Evolutionary conservation across 2,888 invertebrate species (phyloP).

Genomic region (Leptinotarsa rubiginosa): DNA sequence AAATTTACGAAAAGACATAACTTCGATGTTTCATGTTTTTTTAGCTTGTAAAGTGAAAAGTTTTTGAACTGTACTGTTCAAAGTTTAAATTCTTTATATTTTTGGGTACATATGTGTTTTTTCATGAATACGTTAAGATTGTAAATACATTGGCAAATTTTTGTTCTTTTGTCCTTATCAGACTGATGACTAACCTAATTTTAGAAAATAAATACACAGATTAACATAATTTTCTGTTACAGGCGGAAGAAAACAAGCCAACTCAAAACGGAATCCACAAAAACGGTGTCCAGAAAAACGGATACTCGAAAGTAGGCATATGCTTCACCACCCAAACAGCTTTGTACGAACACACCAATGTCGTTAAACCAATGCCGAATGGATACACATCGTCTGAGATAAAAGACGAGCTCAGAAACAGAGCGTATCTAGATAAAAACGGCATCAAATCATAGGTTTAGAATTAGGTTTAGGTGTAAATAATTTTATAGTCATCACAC

Average conservation of each 20-base stretch:
- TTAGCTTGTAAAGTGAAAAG: too few species aligned
- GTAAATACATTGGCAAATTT: too few species aligned
- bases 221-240: slow-evolving; percentile 4
- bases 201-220: neutral
- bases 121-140: too few species aligned
- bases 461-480: slow-evolving; percentile 25
- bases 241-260: slow-evolving; percentile 22
- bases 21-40: too few species aligned
- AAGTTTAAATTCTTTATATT: too few species aligned
- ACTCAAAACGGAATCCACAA: neutral
- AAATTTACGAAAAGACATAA: too few species aligned
- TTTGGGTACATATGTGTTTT: too few species aligned
- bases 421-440: slow-evolving; percentile 66
- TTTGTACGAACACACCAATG: slow-evolving; percentile 60
- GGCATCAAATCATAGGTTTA: slow-evolving; percentile 30
- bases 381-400: slow-evolving; percentile 67
- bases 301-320: slow-evolving; percentile 54
- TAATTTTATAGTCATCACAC: slow-evolving; percentile 40
- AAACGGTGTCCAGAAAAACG: slow-evolving; percentile 41
- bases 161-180: too few species aligned
- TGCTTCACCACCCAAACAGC: slow-evolving; percentile 63
- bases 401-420: slow-evolving; percentile 66
- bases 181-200: neutral
- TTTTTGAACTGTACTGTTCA: too few species aligned
- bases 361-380: slow-evolving; percentile 66